phyloP scores from a whole-genome alignment of 1,140 invertebrate genomes.

The Tetraneura akinire region DNA sequence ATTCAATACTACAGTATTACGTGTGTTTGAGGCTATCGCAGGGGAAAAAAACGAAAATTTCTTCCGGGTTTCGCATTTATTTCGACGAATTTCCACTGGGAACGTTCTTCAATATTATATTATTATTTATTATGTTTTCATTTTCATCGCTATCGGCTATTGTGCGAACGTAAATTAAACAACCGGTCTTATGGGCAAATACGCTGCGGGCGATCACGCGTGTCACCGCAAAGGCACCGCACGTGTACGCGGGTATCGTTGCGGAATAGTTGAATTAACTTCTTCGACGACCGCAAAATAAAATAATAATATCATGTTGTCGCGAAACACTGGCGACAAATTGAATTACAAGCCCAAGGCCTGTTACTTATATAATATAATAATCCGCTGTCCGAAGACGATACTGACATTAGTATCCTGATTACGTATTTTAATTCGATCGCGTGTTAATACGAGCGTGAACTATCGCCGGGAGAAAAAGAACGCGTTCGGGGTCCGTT shows the following conservation, averaged over 20 bases:
- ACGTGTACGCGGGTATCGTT: neutral
- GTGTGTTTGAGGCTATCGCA: no score
- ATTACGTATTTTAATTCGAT: no score
- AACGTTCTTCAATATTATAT: no score
- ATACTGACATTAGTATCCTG: neutral
- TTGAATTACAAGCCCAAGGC: neutral
- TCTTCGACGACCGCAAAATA: neutral
- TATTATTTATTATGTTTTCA: no score
- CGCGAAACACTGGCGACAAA: neutral
- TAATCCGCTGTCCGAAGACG: neutral
- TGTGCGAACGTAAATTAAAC: neutral
- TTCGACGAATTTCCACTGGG: no score
- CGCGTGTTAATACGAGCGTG: no score
- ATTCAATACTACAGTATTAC: no score
- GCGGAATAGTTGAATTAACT: conserved; percentile 6
- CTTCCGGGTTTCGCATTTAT: no score
- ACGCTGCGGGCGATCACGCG: neutral
- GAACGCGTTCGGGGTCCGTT: no score
- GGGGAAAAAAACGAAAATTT: no score
- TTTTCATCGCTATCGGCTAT: neutral
- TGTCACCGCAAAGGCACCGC: neutral
- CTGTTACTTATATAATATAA: no score
- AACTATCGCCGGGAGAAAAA: no score
- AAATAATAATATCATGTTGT: neutral
- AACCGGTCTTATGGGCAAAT: neutral